Evolutionary conservation across 2,113 vertebrate genomes (phyloP).

Genomic region (Ctenomys sociabilis): DNA sequence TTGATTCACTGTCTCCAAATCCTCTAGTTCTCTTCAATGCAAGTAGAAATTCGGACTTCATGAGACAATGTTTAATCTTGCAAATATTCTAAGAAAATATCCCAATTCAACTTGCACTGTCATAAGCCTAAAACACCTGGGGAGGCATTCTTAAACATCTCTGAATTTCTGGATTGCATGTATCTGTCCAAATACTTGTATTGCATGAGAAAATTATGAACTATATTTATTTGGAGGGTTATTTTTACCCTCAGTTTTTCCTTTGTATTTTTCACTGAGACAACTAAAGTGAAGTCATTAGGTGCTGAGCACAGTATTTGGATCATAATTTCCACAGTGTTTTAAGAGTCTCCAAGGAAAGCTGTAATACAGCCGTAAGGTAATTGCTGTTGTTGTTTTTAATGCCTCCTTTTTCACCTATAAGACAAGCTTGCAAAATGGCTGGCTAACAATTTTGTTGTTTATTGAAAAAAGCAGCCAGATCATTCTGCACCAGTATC

Average conservation of each 20-base stretch:
- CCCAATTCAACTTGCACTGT: not conserved
- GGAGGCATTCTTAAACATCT: not conserved
- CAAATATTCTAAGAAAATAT: not conserved
- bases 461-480: constrained; percentile 46
- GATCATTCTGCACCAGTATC: not conserved
- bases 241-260: not conserved
- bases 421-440: constrained; percentile 38
- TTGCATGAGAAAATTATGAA: not conserved
- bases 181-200: not conserved
- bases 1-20: not conserved
- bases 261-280: constrained; percentile 15
- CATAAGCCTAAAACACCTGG: not conserved
- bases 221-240: not conserved
- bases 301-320: not conserved
- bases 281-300: not conserved
- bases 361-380: not conserved
- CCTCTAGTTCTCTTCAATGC: not conserved
- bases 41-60: not conserved
- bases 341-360: constrained; percentile 53
- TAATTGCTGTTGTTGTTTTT: constrained; percentile 31
- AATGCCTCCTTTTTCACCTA: not conserved
- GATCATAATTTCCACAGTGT: constrained; percentile 28
- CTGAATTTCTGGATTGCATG: not conserved
- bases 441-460: constrained; percentile 18
- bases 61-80: not conserved